Conservation (phyloP, 2,797 vertebrate genomes). For the Sciurus vulgaris region DNA sequence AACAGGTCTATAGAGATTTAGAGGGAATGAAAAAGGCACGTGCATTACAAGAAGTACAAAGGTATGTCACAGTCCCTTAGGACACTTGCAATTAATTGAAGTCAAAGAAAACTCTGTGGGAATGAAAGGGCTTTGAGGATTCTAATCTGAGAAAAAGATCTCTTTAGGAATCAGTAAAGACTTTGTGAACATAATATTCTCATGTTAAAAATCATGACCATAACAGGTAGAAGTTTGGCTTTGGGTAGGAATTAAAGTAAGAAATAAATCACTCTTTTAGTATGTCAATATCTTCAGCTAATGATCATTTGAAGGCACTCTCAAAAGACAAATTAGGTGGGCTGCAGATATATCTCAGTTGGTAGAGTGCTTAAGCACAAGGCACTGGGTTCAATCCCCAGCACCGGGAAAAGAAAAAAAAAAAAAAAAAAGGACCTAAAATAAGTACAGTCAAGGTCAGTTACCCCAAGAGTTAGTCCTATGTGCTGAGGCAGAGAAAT, state of each 20-base stretch:
- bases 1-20: not conserved
- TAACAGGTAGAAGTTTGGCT: not conserved
- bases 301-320: not conserved
- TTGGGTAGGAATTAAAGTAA: not conserved
- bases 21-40: not conserved
- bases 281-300: not conserved
- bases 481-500: not conserved
- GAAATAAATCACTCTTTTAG: not conserved
- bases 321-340: not conserved
- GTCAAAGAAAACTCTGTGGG: slow-evolving; percentile 2
- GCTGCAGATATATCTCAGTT: no score
- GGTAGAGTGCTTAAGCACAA: no score
- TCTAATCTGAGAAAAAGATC: not conserved
- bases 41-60: not conserved
- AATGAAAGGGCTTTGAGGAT: not conserved
- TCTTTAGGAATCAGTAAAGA: not conserved
- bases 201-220: not conserved
- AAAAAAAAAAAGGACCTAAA: no score
- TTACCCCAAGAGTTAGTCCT: not conserved
- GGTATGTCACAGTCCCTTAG: not conserved
- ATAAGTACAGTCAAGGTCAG: not conserved
- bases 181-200: not conserved
- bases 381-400: no score
- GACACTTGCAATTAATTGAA: not conserved
- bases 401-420: no score